Evolutionary conservation across 2,888 invertebrate genomes (phyloP).

Genomic region (Leptinotarsa peninsularis): DNA sequence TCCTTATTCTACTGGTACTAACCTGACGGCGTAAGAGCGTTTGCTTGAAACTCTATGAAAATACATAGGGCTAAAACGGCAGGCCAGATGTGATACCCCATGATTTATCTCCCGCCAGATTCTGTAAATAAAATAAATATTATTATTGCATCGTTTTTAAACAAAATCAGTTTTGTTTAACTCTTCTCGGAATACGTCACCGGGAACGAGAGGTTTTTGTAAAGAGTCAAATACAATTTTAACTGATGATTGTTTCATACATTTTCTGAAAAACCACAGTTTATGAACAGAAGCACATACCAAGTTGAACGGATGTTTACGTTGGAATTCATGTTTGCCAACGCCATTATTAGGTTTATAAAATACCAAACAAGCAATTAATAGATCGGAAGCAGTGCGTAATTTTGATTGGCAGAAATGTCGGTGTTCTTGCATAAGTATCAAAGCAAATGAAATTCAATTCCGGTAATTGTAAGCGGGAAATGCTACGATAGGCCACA

Average conservation of each 20-base stretch:
- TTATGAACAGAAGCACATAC: background rate
- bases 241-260: background rate
- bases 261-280: conserved; percentile 2
- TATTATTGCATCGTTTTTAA: conserved; percentile 29
- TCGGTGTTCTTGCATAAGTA: background rate
- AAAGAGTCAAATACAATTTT: conserved; percentile 6
- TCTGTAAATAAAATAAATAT: conserved; percentile 45
- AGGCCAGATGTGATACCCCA: conserved; percentile 38
- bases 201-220: background rate
- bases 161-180: conserved; percentile 36
- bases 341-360: conserved; percentile 4
- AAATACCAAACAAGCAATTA: conserved; percentile 11
- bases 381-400: conserved; percentile 5
- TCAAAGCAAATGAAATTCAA: background rate
- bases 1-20: conserved; percentile 26
- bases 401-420: background rate
- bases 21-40: conserved; percentile 40
- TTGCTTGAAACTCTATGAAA: conserved; percentile 28
- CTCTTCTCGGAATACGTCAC: conserved; percentile 27
- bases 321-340: conserved; percentile 3
- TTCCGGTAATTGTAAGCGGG: background rate
- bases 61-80: conserved; percentile 35
- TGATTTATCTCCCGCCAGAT: conserved; percentile 39
- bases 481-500: no score
- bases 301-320: conserved; percentile 9